Evolutionary conservation across 2,888 invertebrate species (phyloP).

Genomic region (Lordiphosa fenestrarum): DNA sequence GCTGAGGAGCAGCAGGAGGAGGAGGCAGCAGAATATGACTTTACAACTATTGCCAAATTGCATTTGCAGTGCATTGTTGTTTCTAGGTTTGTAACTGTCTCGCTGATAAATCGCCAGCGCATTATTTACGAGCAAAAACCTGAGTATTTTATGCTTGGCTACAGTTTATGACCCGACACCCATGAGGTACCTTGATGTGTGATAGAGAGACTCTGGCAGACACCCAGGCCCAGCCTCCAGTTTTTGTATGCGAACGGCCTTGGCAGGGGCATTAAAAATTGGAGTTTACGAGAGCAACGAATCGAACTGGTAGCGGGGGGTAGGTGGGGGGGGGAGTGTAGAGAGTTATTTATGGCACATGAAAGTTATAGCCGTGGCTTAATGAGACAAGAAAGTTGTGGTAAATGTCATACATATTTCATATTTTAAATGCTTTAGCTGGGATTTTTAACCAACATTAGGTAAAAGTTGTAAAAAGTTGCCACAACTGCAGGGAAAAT

Average conservation of each 20-base stretch:
- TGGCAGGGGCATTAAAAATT: slow-evolving; percentile 37
- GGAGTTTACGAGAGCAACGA: slow-evolving; percentile 33
- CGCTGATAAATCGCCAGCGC: slow-evolving; percentile 53
- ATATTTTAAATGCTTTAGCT: no score
- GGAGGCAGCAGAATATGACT: background rate
- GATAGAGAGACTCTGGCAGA: slow-evolving; percentile 32
- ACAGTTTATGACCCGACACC: slow-evolving; percentile 52
- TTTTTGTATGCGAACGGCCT: slow-evolving; percentile 33
- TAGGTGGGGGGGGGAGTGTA: no score
- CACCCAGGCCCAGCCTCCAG: slow-evolving; percentile 1
- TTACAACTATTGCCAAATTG: slow-evolving; percentile 54
- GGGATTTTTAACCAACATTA: no score
- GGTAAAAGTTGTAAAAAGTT: no score
- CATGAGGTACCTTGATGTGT: slow-evolving; percentile 57
- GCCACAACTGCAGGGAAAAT: no score
- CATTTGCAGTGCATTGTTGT: slow-evolving; percentile 35
- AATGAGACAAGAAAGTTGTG: no score
- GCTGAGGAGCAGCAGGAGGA: background rate
- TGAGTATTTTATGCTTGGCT: slow-evolving; percentile 44
- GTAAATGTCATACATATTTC: no score
- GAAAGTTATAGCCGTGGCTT: slow-evolving; percentile 1
- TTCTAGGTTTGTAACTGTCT: slow-evolving; percentile 33
- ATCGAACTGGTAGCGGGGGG: background rate
- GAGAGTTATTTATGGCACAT: background rate
- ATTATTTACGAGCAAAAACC: slow-evolving; percentile 51